Evolutionary conservation across 2,888 invertebrate species (phyloP).

Genomic region (Tineola bisselliella): DNA sequence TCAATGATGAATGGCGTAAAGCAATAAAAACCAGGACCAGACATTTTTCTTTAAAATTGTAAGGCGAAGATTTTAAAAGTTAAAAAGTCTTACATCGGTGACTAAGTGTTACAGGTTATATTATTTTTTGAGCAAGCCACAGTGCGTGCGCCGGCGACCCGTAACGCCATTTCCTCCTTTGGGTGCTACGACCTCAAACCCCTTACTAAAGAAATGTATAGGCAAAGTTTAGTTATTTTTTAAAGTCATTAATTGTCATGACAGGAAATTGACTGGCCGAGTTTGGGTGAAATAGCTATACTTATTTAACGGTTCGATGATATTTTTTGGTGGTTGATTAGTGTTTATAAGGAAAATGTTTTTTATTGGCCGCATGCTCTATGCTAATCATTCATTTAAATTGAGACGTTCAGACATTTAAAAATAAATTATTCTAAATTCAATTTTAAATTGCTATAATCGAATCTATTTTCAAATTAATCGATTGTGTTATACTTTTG

Average conservation of each 20-base stretch:
- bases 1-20: not conserved
- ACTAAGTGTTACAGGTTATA: constrained; percentile 17
- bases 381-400: not conserved
- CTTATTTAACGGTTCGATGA: constrained; percentile 10
- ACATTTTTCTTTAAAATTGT: not conserved
- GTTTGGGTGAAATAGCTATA: not conserved
- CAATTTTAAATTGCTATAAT: not conserved
- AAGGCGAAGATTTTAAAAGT: not conserved
- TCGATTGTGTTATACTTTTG: too few species aligned
- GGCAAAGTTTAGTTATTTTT: constrained; percentile 18
- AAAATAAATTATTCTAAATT: not conserved
- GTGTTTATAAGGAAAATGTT: not conserved
- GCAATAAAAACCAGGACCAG: not conserved
- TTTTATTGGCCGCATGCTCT: not conserved
- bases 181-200: constrained; percentile 64
- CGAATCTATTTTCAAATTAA: not conserved
- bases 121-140: constrained; percentile 57
- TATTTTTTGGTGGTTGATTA: not conserved
- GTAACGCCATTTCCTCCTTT: constrained; percentile 56
- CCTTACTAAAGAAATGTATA: constrained; percentile 7
- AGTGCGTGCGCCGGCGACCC: constrained; percentile 56
- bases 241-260: constrained; percentile 34
- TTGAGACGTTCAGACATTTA: not conserved
- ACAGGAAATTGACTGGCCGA: constrained; percentile 52
- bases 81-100: constrained; percentile 6